Conservation (phyloP, 1,140 invertebrate species). For the Contarinia nasturtii region DNA sequence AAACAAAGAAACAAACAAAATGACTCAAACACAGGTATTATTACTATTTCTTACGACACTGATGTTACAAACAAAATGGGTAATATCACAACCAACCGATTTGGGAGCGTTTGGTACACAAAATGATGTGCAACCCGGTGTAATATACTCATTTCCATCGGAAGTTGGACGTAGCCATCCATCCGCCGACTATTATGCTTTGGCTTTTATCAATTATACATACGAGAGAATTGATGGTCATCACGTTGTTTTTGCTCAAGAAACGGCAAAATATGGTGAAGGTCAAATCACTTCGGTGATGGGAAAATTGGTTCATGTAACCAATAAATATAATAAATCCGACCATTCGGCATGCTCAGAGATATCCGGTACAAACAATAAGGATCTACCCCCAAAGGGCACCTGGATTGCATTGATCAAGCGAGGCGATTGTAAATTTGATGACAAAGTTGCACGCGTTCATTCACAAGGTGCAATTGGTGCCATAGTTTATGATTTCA, state of each 20-base stretch:
- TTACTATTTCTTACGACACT: neutral
- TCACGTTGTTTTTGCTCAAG: conserved; percentile 21
- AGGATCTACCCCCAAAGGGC: conserved; percentile 24
- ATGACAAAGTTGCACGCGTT: conserved; percentile 52
- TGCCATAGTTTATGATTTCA: conserved; percentile 57
- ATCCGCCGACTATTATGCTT: conserved; percentile 15
- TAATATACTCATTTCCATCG: conserved; percentile 12
- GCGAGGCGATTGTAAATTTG: conserved; percentile 52
- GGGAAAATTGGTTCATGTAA: conserved; percentile 38
- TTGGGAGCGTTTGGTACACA: neutral
- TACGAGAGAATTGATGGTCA: conserved; percentile 8
- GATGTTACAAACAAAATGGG: neutral
- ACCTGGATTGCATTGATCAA: conserved; percentile 59
- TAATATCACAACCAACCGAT: neutral
- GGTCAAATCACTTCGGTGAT: conserved; percentile 36
- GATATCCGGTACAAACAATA: conserved; percentile 31
- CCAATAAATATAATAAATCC: conserved; percentile 25
- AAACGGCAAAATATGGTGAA: conserved; percentile 49
- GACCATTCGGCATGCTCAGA: conserved; percentile 45
- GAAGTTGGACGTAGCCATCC: conserved; percentile 15
- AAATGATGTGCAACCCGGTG: conserved; percentile 3
- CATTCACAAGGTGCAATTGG: conserved; percentile 44
- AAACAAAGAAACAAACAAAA: too few relatives aligned
- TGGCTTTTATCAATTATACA: conserved; percentile 18
- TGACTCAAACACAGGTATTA: too few relatives aligned